Percentiles rank a stretch among this genome's conserved stretches.
Evolutionary conservation across 1,140 invertebrate species (phyloP).

Genomic region (Mercenaria mercenaria): DNA sequence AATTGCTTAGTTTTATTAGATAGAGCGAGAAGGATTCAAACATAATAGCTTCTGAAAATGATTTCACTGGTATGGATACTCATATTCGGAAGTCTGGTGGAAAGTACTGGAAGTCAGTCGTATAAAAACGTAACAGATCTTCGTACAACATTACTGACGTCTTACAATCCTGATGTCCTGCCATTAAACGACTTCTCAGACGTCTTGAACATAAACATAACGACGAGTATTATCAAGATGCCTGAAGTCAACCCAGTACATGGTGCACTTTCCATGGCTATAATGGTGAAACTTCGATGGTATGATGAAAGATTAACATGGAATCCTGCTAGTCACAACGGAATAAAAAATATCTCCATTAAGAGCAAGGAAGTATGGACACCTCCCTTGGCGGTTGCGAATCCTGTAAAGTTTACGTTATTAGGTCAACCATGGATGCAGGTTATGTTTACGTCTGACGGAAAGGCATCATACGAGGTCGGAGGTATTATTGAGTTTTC

Average conservation of each 20-base stretch:
- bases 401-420: background rate
- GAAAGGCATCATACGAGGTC: background rate
- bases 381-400: conserved; percentile 1
- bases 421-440: background rate
- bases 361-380: conserved; percentile 6
- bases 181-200: background rate
- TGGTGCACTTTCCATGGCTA: background rate
- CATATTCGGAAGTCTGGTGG: background rate
- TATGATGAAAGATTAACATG: conserved; percentile 17
- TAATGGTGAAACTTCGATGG: background rate
- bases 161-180: background rate
- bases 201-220: background rate
- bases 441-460: background rate
- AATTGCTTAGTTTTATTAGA: too few relatives aligned
- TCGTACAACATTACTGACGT: background rate
- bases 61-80: background rate
- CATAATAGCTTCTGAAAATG: too few relatives aligned
- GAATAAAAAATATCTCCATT: background rate
- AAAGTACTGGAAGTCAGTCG: background rate
- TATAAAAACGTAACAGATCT: conserved; percentile 4
- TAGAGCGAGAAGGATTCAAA: too few relatives aligned
- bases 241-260: background rate
- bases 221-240: background rate
- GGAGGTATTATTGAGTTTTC: background rate
- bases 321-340: background rate